These are phyloP conservation scores for Harpagoxenus sublaevis DNA, from an alignment of 2,888 invertebrate species.

Conservation along the genomic window DNA sequence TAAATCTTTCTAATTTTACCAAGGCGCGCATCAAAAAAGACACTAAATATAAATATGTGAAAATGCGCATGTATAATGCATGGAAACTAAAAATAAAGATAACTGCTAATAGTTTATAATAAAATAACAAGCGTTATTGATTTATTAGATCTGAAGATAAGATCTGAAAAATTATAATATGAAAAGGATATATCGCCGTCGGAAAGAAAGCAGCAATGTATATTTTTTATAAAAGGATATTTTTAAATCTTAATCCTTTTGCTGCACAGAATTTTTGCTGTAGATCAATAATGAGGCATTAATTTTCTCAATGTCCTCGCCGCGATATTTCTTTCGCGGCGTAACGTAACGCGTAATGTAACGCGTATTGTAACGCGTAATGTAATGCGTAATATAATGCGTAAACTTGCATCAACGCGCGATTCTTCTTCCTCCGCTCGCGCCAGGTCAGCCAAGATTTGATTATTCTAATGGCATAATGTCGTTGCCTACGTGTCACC, in stretches of 20 bases:
- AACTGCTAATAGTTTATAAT: not conserved
- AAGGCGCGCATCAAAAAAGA: not conserved
- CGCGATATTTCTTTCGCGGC: conserved; percentile 7
- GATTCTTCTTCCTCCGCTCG: conserved; percentile 3
- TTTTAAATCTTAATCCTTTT: not conserved
- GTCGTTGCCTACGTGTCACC: conserved; percentile 70
- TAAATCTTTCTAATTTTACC: not conserved
- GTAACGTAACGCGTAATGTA: not conserved
- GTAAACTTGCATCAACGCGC: conserved; percentile 34
- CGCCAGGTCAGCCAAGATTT: conserved; percentile 74
- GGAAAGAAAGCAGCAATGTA: not conserved
- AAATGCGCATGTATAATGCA: not conserved
- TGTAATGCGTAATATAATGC: conserved; percentile 37
- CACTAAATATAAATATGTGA: not conserved
- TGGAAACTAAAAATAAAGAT: not conserved
- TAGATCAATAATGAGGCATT: not conserved
- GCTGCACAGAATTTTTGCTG: not conserved
- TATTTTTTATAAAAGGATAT: not conserved
- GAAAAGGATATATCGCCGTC: not conserved
- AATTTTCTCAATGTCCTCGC: not conserved
- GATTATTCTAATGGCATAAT: conserved; percentile 83
- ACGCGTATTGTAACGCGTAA: not conserved
- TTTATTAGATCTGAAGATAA: not conserved
- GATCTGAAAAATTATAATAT: not conserved
- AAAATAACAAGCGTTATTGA: not conserved